A percentile compares a stretch with the other conserved stretches of the same genome.
phyloP scores from a whole-genome alignment of 1,140 invertebrate genomes.

The Vollenhovia emeryi region DNA sequence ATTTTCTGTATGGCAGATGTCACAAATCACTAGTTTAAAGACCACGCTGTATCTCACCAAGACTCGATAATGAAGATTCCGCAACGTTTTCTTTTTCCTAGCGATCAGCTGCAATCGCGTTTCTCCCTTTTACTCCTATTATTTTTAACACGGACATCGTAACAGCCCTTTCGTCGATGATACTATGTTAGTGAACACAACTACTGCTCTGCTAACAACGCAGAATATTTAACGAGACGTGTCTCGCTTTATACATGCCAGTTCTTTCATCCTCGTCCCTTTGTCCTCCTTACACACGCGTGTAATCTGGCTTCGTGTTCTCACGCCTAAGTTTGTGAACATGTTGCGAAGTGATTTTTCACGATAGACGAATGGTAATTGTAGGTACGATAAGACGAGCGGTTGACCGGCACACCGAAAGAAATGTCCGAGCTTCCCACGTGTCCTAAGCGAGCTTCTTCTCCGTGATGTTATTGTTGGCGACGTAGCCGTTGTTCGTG shows the following conservation, averaged over 20 bases:
- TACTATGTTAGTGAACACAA: constrained; percentile 58
- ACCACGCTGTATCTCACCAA: background rate
- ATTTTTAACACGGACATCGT: constrained; percentile 12
- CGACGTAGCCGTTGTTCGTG: constrained; percentile 88
- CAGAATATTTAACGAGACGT: constrained; percentile 46
- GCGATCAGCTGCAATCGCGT: background rate
- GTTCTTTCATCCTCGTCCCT: constrained; percentile 26
- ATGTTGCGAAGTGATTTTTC: constrained; percentile 16
- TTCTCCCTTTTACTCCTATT: constrained; percentile 9
- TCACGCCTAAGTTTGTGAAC: background rate
- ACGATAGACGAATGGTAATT: constrained; percentile 20
- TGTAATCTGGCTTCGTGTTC: background rate
- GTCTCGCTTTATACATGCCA: constrained; percentile 30
- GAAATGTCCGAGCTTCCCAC: constrained; percentile 13
- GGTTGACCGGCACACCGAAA: constrained; percentile 31
- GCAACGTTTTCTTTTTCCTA: background rate
- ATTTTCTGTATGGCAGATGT: constrained; percentile 37
- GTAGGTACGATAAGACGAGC: constrained; percentile 26
- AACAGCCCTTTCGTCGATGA: constrained; percentile 41
- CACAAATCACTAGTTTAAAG: constrained; percentile 28
- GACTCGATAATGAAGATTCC: background rate
- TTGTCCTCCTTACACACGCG: background rate
- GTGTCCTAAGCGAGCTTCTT: constrained; percentile 81
- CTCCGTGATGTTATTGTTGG: constrained; percentile 83
- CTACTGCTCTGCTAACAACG: constrained; percentile 45